Evolutionary conservation across 2,797 vertebrate genomes (phyloP).

Genomic region (Helostoma temminkii): DNA sequence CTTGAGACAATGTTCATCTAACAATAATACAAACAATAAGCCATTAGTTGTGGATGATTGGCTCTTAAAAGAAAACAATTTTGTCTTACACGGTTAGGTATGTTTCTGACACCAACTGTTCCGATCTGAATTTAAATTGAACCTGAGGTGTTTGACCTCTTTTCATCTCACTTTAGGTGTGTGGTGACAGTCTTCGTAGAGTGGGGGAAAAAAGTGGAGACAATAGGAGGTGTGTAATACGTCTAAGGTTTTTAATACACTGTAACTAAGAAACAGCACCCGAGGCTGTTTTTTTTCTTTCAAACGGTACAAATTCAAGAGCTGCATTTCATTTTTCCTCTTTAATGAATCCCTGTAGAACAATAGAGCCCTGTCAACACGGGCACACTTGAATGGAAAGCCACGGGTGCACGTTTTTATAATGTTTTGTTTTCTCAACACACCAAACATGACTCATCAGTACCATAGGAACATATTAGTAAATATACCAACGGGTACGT

Average conservation of each 20-base stretch:
- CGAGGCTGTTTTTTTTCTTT: slow-evolving; percentile 1
- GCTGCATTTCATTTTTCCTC: slow-evolving; percentile 1
- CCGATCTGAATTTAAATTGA: slow-evolving; percentile 25
- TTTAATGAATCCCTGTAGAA: slow-evolving; percentile 32
- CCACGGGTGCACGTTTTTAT: slow-evolving; percentile 7
- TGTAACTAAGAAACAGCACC: neutral
- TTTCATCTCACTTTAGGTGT: slow-evolving; percentile 25
- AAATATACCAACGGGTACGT: too few relatives aligned
- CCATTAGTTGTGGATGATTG: slow-evolving; percentile 5
- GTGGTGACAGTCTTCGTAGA: neutral
- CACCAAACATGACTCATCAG: neutral
- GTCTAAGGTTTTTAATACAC: slow-evolving; percentile 9
- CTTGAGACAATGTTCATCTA: neutral
- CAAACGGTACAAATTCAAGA: neutral
- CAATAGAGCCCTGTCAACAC: neutral
- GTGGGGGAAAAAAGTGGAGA: too few relatives aligned
- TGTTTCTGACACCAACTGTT: neutral
- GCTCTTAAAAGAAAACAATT: slow-evolving; percentile 3
- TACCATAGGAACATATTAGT: too few relatives aligned
- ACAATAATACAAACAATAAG: slow-evolving; percentile 10
- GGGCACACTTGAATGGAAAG: neutral
- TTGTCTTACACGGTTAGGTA: slow-evolving; percentile 1
- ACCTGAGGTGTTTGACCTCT: slow-evolving; percentile 12
- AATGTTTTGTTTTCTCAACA: slow-evolving; percentile 8
- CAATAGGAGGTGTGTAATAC: neutral